Evolutionary conservation across 2,113 vertebrate genomes (phyloP).

Genomic region (Nansenia antarctica): DNA sequence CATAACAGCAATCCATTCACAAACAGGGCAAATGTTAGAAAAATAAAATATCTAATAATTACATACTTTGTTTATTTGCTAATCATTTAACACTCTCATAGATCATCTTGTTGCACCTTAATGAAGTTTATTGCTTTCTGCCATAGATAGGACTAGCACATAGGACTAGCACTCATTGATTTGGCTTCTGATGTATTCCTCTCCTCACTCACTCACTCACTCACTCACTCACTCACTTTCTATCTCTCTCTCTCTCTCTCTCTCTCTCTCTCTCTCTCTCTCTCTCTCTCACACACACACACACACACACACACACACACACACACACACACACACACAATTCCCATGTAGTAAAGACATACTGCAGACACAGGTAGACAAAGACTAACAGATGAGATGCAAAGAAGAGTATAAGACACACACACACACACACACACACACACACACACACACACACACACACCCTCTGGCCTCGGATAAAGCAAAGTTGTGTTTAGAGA

Average conservation of each 20-base stretch:
- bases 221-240: too few relatives aligned
- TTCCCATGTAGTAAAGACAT: not conserved
- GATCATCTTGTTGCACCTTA: slow-evolving; percentile 62
- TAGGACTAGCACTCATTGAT: slow-evolving; percentile 64
- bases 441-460: not conserved
- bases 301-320: slow-evolving; percentile 36
- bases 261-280: not conserved
- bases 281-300: slow-evolving; percentile 13
- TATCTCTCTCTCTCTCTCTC: slow-evolving; percentile 20
- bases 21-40: slow-evolving; percentile 45
- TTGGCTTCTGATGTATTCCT: slow-evolving; percentile 47
- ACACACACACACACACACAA: slow-evolving; percentile 18
- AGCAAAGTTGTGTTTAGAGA: slow-evolving; percentile 49
- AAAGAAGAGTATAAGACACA: not conserved
- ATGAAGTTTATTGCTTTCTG: slow-evolving; percentile 67
- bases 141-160: slow-evolving; percentile 8
- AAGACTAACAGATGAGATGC: slow-evolving; percentile 13
- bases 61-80: slow-evolving; percentile 45
- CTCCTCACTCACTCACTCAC: not conserved
- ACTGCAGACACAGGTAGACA: slow-evolving; percentile 35
- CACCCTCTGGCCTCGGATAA: slow-evolving; percentile 28
- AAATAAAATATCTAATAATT: slow-evolving; percentile 55
- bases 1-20: slow-evolving; percentile 25
- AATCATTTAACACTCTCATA: slow-evolving; percentile 30
- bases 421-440: not conserved